Conservation (phyloP, 2,888 invertebrate species). For the Tipula lateralis region DNA sequence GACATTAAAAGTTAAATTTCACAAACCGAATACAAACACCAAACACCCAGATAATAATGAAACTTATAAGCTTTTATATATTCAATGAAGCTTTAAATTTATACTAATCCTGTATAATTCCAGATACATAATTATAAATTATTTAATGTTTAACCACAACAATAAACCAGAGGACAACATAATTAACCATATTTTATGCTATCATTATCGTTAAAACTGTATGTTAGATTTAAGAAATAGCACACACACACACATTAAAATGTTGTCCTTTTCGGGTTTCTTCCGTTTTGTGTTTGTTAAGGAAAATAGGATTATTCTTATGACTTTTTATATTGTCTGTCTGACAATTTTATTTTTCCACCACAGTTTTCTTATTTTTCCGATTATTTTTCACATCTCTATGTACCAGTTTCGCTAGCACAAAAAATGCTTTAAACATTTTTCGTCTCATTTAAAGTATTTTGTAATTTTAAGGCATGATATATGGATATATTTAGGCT, state of each 20-base stretch:
- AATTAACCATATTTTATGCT: constrained; percentile 16
- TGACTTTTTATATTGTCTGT: background rate
- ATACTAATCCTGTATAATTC: background rate
- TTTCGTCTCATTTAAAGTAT: background rate
- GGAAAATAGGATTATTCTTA: constrained; percentile 2
- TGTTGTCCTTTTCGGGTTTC: background rate
- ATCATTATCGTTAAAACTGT: background rate
- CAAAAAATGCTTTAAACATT: background rate
- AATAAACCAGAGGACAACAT: background rate
- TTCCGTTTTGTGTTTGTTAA: background rate
- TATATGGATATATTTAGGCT: too few relatives aligned
- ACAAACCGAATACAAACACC: too few relatives aligned
- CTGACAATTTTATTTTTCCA: background rate
- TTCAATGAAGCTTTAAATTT: background rate
- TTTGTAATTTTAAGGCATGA: too few relatives aligned
- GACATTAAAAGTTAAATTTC: too few relatives aligned
- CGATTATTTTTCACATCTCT: background rate
- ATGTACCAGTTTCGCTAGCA: background rate
- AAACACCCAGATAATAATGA: too few relatives aligned
- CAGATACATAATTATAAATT: background rate
- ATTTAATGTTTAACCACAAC: background rate
- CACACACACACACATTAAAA: background rate
- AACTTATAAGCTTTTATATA: background rate
- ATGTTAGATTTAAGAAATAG: background rate
- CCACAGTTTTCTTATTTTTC: background rate